Conservation (phyloP, 2,113 vertebrate species). For the Zapornia atra region DNA sequence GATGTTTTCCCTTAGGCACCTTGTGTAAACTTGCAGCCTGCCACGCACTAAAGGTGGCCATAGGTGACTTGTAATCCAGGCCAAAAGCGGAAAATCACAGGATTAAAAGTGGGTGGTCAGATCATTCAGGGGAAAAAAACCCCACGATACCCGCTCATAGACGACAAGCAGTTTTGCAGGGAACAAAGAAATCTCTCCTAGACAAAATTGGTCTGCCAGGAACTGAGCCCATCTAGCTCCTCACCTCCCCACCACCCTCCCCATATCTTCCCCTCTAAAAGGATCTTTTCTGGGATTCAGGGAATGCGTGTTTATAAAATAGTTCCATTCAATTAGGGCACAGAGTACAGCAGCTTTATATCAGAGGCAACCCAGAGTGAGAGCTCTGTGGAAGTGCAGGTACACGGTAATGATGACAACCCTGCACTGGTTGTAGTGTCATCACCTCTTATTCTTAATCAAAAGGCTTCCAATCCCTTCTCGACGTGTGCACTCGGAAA, state of each 20-base stretch:
- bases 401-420: constrained; percentile 76
- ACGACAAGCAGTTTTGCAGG: constrained; percentile 43
- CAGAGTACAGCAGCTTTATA: constrained; percentile 73
- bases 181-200: constrained; percentile 61
- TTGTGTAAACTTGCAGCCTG: constrained; percentile 8
- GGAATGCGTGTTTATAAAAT: constrained; percentile 73
- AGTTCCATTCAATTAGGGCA: constrained; percentile 75
- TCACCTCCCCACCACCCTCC: constrained; percentile 72
- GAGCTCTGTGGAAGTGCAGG: constrained; percentile 71
- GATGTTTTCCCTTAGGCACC: background rate
- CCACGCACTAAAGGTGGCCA: background rate
- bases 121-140: constrained; percentile 44
- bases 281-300: constrained; percentile 70
- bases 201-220: constrained; percentile 57
- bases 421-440: constrained; percentile 75
- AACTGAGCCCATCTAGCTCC: constrained; percentile 65
- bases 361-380: constrained; percentile 72
- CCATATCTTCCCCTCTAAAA: constrained; percentile 52
- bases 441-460: constrained; percentile 77
- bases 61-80: constrained; percentile 59
- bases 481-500: constrained; percentile 69
- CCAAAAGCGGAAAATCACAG: constrained; percentile 47
- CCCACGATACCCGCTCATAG: background rate
- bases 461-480: constrained; percentile 78
- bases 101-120: constrained; percentile 62